Evolutionary conservation across 2,888 invertebrate species (phyloP), one percentile per base, ranked within the genome.

Genomic region (Plebejus argus): DNA sequence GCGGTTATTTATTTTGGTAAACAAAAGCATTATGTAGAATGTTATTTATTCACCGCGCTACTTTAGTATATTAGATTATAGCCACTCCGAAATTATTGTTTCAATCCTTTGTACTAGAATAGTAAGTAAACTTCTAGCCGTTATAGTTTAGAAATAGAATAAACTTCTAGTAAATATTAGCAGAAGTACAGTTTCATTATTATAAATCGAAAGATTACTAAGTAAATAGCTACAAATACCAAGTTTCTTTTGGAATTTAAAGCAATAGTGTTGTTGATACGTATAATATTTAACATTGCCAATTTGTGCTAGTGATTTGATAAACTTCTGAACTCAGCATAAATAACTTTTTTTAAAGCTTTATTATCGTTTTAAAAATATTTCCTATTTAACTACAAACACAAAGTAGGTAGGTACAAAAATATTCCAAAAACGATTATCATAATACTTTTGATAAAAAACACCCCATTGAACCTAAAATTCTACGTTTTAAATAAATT

Each of bases 1-100:
- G 10, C 35, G 6, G 39, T 10, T 71, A 71, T 20, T 71, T n/a
- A n/a, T n/a, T n/a, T n/a, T n/a, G 12, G 39, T 39, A 71, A 71
- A 71, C 71, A 71, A 12, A 39, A 8, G 8, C 10, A 39, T 71
- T 71, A 71, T 71, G n/a, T n/a, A 71, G 8, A 71, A n/a, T 39
- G 71, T 33, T 71, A 35, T 39, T 18, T 71, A 39, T 71, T 71
- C 71, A 71, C n/a, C 39, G 39, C n/a, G 39, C 39, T 4, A 39
- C 71, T 39, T 39, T 1, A 20, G 35, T 20, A n/a, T 71, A 71
- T 71, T 71, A n/a, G 8, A 20, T 35, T 33, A 70, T 71, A 3
- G n/a, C 71, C 39, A 71, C 71, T 71, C n/a, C 20, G 28, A 6
- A 66, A 33, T 28, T 66, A 66, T 66, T 66, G 10, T 58, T 58